Percentiles rank a stretch among this genome's conserved stretches.
Conservation (phyloP, 2,797 vertebrate genomes). For the Pyrocephalus nanus region DNA sequence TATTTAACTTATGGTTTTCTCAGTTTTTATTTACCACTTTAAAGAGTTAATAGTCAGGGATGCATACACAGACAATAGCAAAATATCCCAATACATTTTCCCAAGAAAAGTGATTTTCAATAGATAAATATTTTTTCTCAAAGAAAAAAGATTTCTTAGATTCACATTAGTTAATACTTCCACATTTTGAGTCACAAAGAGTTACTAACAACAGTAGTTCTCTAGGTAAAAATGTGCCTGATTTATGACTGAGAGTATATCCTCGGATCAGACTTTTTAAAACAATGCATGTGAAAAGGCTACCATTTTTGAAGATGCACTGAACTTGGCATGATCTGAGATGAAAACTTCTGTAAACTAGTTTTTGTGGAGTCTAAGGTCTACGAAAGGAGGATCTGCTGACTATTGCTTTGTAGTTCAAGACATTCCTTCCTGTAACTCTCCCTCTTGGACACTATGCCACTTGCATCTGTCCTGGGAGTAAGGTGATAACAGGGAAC, state of each 20-base stretch:
- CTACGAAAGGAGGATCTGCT: not conserved
- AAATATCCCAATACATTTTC: not conserved
- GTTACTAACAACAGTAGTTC: not conserved
- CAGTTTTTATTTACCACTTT: not conserved
- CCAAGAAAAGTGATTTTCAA: not conserved
- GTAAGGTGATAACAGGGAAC: not conserved
- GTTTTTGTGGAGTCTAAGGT: not conserved
- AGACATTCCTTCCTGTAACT: not conserved
- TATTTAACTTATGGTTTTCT: not conserved
- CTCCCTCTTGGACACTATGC: not conserved
- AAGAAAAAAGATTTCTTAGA: not conserved
- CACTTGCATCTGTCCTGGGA: not conserved
- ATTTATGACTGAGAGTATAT: not conserved
- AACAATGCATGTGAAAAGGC: not conserved
- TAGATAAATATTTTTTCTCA: fast-evolving
- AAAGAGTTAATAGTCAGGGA: not conserved
- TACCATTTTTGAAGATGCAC: not conserved
- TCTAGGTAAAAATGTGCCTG: not conserved
- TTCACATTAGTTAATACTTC: not conserved
- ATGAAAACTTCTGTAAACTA: not conserved
- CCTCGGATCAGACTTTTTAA: not conserved
- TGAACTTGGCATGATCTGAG: not conserved
- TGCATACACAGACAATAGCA: not conserved
- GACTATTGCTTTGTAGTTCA: not conserved
- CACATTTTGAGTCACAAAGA: not conserved